Base-by-base conservation (phyloP, 2,113 vertebrate species). In the Falco punctatus region DNA sequence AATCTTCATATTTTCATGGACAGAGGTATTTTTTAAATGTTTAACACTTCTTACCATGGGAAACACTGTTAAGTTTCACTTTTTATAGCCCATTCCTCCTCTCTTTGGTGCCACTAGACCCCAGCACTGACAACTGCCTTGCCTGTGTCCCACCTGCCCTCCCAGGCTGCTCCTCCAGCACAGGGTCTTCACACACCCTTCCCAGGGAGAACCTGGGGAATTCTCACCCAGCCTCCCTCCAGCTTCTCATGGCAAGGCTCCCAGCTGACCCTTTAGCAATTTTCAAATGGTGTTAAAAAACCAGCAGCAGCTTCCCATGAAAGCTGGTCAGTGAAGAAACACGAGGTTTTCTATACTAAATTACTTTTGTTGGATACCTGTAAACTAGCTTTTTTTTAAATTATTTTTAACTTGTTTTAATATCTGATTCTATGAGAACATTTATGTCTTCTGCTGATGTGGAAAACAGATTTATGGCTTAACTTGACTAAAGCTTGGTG, bases 111-210 rank as follows among this genome's bases (percentile, higher is more conserved):
- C 3, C 26, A 13, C 33, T n/a, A 44, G n/a, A 70, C 9, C 30
- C 14, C 54, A 91, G 9, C 42, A 42, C 4, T 38, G 27, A 57
- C 17, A 82, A 1, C 1, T 1, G 0, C 17, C 14, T 51, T 65
- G 17, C 12, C 33, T 64, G 19, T 33, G 9, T 80, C 23, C 44
- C 22, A 48, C 8, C 9, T 14, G 0, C 4, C 23, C 6, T 21
- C 11, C 4, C 5, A 32, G 38, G 48, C 5, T 57, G 19, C 28
- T 66, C 10, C 28, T 59, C 3, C 27, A 40, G 27, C 23, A 40
- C 11, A 16, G 0, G 0, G 13, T 42, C 11, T 6, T 59, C 10
- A 1, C 11, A 48, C 21, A 69, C 3, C 18, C 15, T 84, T 69
- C 23, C 32, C 4, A 2, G 18, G 7, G 13, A 15, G 9, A 70